Base-by-base conservation (phyloP, 1,140 invertebrate genomes). In the Trichonephila clavipes region DNA sequence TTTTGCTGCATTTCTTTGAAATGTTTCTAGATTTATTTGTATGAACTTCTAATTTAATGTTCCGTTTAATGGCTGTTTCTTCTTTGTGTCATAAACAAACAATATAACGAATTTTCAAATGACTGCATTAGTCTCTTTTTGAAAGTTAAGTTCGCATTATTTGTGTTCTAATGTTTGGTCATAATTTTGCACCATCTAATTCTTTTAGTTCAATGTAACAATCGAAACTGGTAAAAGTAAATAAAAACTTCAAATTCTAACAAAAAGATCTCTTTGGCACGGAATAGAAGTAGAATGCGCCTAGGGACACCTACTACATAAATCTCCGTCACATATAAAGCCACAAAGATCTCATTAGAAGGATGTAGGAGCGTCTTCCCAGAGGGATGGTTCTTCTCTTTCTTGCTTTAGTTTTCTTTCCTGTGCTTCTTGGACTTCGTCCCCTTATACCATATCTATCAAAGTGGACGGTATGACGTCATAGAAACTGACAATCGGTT, bases 321-420 rank as follows among this genome's bases (percentile, higher is more conserved):
- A 92, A 92, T 92, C 90, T 92, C 77, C 90, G 90, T 66, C 90
- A 92, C 81, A 92, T 82, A 69, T 85, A 85, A 92, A 66, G 40
- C 90, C 90, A 66, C 90, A 77, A 81, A 92, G 90, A 92, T 92
- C 90, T 92, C 90, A 92, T 92, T 92, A 92, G 51, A 81, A 85
- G 61, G 90, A 92, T 92, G 90, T 92, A 85, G 90, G 88, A 72
- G 51, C 3, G n/a, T 16, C 19, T 44, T 77, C 88, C 88, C 88
- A 24, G 8, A 24, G 69, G 88, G 72, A 69, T 21, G n/a, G 40
- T 24, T n/a, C 72, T 59, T 44, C 44, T 58, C 51, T 81, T 90
- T 81, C 88, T 90, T 90, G 28, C 40, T 89, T 59, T 72, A 24
- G 21, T 58, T 72, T 69, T 28, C 66, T 89, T 34, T 12, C 18